Evolutionary conservation across 2,113 vertebrate genomes (phyloP).

Genomic region (Seriola dumerili): DNA sequence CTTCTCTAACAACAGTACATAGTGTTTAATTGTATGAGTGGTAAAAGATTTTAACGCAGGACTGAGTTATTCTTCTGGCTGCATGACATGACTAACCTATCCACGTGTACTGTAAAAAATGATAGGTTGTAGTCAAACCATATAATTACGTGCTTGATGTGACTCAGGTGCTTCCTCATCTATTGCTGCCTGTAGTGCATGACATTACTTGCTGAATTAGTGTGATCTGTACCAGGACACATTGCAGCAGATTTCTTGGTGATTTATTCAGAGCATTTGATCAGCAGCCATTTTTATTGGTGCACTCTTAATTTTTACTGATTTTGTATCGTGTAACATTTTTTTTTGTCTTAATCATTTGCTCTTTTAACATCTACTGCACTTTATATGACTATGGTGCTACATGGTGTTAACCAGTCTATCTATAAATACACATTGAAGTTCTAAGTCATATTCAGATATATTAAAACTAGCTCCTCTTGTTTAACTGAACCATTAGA

Average conservation of each 20-base stretch:
- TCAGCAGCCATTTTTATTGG: constrained; percentile 9
- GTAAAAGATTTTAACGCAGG: constrained; percentile 30
- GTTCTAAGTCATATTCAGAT: neutral
- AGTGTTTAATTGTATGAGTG: neutral
- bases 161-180: constrained; percentile 47
- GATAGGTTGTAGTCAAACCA: constrained; percentile 57
- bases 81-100: constrained; percentile 5
- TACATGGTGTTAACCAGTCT: neutral
- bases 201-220: constrained; percentile 34
- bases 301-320: neutral
- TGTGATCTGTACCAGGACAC: constrained; percentile 3
- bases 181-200: constrained; percentile 20
- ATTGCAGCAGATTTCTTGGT: constrained; percentile 5
- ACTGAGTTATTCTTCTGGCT: constrained; percentile 10
- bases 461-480: neutral
- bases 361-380: neutral
- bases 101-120: constrained; percentile 45
- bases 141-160: constrained; percentile 57
- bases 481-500: neutral
- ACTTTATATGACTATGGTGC: neutral
- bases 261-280: constrained; percentile 6
- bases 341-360: neutral
- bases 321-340: neutral
- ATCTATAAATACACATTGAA: neutral
- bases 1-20: constrained; percentile 7